Conservation (phyloP, 1,140 invertebrate species). For the Drosophila nasuta region DNA sequence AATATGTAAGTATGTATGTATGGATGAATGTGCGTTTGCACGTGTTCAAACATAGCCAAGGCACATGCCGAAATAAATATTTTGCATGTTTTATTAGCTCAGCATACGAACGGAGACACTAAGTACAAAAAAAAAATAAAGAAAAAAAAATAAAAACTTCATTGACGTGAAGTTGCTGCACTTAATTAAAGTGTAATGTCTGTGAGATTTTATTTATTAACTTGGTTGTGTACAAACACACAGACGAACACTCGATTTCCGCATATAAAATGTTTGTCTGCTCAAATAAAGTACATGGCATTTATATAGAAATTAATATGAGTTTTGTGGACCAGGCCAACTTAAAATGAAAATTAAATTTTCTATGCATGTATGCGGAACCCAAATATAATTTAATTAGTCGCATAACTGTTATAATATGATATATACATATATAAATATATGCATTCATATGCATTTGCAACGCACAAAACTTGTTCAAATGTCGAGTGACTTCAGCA, state of each 20-base stretch:
- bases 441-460: neutral
- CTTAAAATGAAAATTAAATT: too few relatives aligned
- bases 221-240: too few relatives aligned
- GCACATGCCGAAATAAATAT: slow-evolving; percentile 69
- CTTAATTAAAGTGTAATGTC: slow-evolving; percentile 71
- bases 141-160: slow-evolving; percentile 38
- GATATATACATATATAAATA: neutral
- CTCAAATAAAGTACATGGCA: too few relatives aligned
- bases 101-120: slow-evolving; percentile 9
- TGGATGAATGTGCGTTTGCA: neutral
- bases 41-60: slow-evolving; percentile 32
- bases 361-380: too few relatives aligned
- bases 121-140: neutral
- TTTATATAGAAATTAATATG: too few relatives aligned
- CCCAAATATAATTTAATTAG: neutral
- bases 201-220: slow-evolving; percentile 17
- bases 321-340: too few relatives aligned
- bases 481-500: neutral
- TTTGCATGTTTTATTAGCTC: slow-evolving; percentile 70
- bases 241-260: too few relatives aligned
- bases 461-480: neutral
- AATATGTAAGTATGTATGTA: too few relatives aligned
- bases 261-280: too few relatives aligned
- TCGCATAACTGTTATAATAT: neutral
- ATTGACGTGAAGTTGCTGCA: slow-evolving; percentile 56